Conservation (phyloP, 1,140 invertebrate genomes). For the Hyles euphorbiae region DNA sequence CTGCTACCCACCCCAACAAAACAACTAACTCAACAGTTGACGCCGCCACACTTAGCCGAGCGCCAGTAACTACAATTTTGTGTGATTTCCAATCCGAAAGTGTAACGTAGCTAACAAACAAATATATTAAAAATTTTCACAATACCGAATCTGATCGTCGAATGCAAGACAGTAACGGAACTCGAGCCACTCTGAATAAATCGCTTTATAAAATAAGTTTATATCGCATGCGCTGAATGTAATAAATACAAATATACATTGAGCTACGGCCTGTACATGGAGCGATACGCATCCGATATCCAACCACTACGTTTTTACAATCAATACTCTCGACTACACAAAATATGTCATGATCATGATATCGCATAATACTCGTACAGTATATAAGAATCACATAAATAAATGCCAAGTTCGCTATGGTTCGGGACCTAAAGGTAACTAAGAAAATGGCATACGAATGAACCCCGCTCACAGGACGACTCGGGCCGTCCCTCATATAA, state of each 20-base stretch:
- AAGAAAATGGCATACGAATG: slow-evolving; percentile 70
- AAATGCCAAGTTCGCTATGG: slow-evolving; percentile 71
- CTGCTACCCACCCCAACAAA: slow-evolving; percentile 49
- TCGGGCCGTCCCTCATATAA: slow-evolving; percentile 2
- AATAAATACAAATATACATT: slow-evolving; percentile 62
- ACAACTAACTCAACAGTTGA: slow-evolving; percentile 44
- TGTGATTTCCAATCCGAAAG: slow-evolving; percentile 35
- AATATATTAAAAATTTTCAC: slow-evolving; percentile 13
- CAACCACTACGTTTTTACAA: slow-evolving; percentile 49
- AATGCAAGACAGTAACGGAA: slow-evolving; percentile 64
- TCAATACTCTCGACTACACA: slow-evolving; percentile 50
- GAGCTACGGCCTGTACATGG: slow-evolving; percentile 58
- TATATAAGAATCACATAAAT: slow-evolving; percentile 70
- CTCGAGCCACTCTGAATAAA: slow-evolving; percentile 70
- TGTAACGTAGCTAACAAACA: slow-evolving; percentile 16
- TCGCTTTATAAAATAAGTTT: slow-evolving; percentile 55
- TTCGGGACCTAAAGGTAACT: slow-evolving; percentile 70
- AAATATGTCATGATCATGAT: slow-evolving; percentile 64
- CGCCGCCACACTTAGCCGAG: slow-evolving; percentile 30
- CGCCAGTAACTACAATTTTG: slow-evolving; percentile 47
- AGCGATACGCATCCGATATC: slow-evolving; percentile 36
- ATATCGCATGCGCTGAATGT: slow-evolving; percentile 46
- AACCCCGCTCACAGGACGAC: slow-evolving; percentile 31
- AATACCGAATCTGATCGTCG: slow-evolving; percentile 48
- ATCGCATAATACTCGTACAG: slow-evolving; percentile 61